These are phyloP conservation scores for Lutjanus argentimaculatus DNA, from an alignment of 2,797 vertebrate genomes.

Conservation along the genomic window DNA sequence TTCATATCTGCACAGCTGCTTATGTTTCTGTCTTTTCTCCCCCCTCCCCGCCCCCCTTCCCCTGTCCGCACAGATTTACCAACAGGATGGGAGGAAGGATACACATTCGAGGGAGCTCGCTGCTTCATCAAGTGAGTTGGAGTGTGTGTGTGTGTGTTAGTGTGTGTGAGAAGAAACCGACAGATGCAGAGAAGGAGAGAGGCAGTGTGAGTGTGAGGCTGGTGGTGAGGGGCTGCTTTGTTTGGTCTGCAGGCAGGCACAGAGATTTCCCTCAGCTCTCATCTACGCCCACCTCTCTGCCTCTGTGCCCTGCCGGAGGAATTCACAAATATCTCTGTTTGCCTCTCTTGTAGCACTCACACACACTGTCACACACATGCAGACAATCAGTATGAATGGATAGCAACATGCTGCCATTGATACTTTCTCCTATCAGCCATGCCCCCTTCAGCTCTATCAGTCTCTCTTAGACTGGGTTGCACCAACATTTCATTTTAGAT, in stretches of 20 bases:
- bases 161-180: neutral
- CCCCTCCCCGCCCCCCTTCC: constrained; percentile 19
- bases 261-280: constrained; percentile 54
- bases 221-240: constrained; percentile 56
- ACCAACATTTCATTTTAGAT: too few species aligned
- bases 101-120: constrained; percentile 96
- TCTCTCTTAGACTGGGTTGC: neutral
- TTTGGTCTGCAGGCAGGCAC: constrained; percentile 41
- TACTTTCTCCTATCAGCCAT: constrained; percentile 11
- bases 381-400: constrained; percentile 2
- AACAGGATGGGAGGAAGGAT: constrained; percentile 98
- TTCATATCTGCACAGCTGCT: constrained; percentile 49
- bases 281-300: constrained; percentile 49
- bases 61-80: constrained; percentile 90
- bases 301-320: constrained; percentile 39
- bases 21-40: constrained; percentile 21
- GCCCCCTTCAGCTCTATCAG: constrained; percentile 17
- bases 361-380: constrained; percentile 1
- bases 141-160: neutral
- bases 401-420: constrained; percentile 5
- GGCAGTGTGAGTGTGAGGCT: neutral
- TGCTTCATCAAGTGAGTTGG: constrained; percentile 98
- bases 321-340: constrained; percentile 31
- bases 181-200: constrained; percentile 7
- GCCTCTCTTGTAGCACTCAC: neutral